Conservation (phyloP, 2,113 vertebrate genomes). For the Lontra canadensis region DNA sequence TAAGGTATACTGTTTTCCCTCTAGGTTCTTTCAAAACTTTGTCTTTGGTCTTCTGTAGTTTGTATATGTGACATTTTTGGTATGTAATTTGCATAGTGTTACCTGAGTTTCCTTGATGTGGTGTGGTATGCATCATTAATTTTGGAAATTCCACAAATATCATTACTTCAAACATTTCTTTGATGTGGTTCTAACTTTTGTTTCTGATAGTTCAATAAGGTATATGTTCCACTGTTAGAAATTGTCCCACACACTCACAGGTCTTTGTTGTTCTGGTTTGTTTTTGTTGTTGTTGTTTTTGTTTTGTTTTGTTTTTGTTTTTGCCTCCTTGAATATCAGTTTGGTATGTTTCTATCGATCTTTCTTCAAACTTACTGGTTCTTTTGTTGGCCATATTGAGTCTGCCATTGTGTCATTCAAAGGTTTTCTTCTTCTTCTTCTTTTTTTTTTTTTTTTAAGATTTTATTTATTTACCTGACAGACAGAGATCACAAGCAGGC, state of each 20-base stretch:
- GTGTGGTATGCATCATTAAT: background rate
- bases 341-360: background rate
- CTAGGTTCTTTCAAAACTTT: background rate
- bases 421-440: background rate
- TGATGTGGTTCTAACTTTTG: background rate
- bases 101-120: background rate
- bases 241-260: background rate
- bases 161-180: background rate
- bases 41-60: background rate
- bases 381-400: background rate
- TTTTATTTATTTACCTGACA: too few relatives aligned
- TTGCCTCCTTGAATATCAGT: background rate
- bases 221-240: background rate
- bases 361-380: background rate
- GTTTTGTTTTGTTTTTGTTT: background rate
- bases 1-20: background rate
- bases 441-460: too few relatives aligned
- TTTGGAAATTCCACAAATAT: background rate
- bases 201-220: background rate
- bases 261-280: background rate
- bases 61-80: background rate
- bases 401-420: background rate
- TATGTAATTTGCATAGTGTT: background rate
- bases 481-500: too few relatives aligned
- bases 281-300: too few relatives aligned